Percentiles rank a stretch among this genome's conserved stretches.
Evolutionary conservation across 2,888 invertebrate species (phyloP).

Genomic region (Pachycephus smyrnensis): DNA sequence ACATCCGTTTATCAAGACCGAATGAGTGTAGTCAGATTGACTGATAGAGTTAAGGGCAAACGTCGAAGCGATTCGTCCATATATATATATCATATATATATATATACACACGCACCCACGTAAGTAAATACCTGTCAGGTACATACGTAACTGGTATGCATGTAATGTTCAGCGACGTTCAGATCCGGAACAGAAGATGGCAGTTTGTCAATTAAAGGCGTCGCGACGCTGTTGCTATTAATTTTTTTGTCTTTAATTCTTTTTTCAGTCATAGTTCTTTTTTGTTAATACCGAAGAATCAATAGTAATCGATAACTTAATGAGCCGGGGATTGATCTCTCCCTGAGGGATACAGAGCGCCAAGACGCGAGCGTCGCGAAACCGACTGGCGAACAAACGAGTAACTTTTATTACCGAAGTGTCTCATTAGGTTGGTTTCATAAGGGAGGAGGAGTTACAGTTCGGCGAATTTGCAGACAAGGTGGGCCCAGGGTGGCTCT

Average conservation of each 20-base stretch:
- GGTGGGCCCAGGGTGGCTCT: conserved; percentile 61
- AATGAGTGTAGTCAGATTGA: conserved; percentile 67
- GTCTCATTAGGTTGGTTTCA: conserved; percentile 48
- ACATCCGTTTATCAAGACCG: conserved; percentile 67
- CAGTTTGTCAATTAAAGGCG: too few species aligned
- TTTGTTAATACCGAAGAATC: too few species aligned
- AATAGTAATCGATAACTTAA: too few species aligned
- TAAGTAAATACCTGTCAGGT: too few species aligned
- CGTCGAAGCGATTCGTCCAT: conserved; percentile 27
- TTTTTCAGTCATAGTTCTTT: too few species aligned
- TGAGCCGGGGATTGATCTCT: too few species aligned
- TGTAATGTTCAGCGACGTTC: too few species aligned
- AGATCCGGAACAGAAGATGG: too few species aligned
- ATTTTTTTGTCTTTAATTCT: too few species aligned
- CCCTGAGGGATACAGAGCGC: too few species aligned
- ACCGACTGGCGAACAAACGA: conserved; percentile 12
- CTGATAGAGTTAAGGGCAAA: conserved; percentile 63
- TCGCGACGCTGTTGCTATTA: too few species aligned
- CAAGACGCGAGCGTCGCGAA: background rate
- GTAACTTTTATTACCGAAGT: conserved; percentile 47
- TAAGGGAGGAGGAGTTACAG: conserved; percentile 48
- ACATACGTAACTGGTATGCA: too few species aligned
- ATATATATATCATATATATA: background rate
- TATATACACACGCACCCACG: background rate
- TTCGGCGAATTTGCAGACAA: conserved; percentile 58